Evolutionary conservation across 2,113 vertebrate species (phyloP), one percentile per base, ranked within the genome.

Genomic region (Acanthisitta chloris): DNA sequence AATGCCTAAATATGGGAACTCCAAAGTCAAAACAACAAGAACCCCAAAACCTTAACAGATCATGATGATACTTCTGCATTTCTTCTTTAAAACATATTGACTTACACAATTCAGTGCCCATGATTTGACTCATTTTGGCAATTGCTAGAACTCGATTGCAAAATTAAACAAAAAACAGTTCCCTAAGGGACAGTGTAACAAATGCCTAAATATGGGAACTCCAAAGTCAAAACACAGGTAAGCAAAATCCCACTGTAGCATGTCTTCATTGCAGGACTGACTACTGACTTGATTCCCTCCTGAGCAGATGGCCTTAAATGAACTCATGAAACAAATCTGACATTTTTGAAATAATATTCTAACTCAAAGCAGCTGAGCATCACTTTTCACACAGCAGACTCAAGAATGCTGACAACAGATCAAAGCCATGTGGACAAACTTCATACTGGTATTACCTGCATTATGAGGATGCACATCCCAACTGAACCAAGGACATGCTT

Each of bases 391-490:
- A 55, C 9, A 59, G 67, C 31, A 78, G 46, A 86, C 71, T 74
- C 21, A 88, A 82, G 34, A 76, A 48, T 15, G 51, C 16, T 67
- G 49, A 64, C 33, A 64, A 59, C n/a, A 88, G 65, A 87, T 25
- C 31, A 91, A 79, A 86, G 36, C 12, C 52, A 52, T 12, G 17
- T 17, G 49, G 49, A 70, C 42, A 85, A 65, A 73, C n/a, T 48
- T 62, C 51, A 51, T 24, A 59, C 25, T 4, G 19, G 19, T 38
- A 70, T 94, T 98, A 99, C 99, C 99, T 99, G 99, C 95, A 99
- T 98, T 65, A 99, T 98, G 79, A 99, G 98, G 95, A 99, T 95
- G 92, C 99, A 99, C 99, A 99, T 99, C 85, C 98, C 99, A 69
- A 99, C 98, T 0, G 99, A 99, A 91, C 99, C 99, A 8, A 99